Percentiles rank a stretch among this genome's conserved stretches.
Evolutionary conservation across 2,113 vertebrate genomes (phyloP).

Genomic region (Ceyx cyanopectus): DNA sequence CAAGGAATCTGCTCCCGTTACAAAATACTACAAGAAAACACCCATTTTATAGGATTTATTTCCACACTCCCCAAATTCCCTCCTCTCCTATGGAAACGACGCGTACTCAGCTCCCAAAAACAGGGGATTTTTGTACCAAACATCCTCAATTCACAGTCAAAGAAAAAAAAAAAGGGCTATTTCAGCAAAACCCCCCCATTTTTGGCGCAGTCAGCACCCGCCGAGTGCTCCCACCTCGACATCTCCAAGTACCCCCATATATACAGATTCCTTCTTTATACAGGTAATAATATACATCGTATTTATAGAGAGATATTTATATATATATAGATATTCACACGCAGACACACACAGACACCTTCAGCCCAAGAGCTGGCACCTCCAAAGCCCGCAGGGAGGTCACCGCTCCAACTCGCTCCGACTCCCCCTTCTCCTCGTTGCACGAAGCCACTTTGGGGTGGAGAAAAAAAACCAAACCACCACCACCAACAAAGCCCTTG

Average conservation of each 20-base stretch:
- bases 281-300: conserved; percentile 77
- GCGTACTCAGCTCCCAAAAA: background rate
- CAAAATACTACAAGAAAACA: background rate
- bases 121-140: background rate
- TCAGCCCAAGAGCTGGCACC: background rate
- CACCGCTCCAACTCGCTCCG: background rate
- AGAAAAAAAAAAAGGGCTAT: background rate
- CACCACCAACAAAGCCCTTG: background rate
- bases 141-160: background rate
- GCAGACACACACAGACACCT: conserved; percentile 6
- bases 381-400: conserved; percentile 2
- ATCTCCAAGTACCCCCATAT: conserved; percentile 70
- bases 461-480: background rate
- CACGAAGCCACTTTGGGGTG: background rate
- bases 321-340: conserved; percentile 52
- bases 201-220: background rate
- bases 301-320: background rate
- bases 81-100: background rate
- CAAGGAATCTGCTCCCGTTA: background rate
- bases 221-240: background rate
- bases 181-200: background rate
- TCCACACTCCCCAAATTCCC: background rate
- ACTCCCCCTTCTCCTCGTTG: background rate
- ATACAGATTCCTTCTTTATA: conserved; percentile 81
- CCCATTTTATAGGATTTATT: background rate